These are phyloP conservation scores for Cinara cedri DNA, from an alignment of 2,888 invertebrate genomes.

Conservation along the genomic window DNA sequence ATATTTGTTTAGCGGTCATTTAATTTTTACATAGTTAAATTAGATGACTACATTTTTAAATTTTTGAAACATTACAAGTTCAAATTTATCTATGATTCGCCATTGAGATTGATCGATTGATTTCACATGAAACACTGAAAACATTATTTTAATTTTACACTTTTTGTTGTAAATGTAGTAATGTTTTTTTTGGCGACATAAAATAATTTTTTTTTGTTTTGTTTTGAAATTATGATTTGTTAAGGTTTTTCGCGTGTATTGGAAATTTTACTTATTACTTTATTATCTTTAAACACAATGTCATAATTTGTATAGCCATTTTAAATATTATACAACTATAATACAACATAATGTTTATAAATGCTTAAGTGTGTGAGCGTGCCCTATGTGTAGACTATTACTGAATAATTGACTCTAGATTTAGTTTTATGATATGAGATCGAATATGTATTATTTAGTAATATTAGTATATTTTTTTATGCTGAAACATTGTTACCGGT, in stretches of 20 bases:
- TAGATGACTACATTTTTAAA: slow-evolving; percentile 20
- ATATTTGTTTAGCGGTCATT: slow-evolving; percentile 34
- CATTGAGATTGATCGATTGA: slow-evolving; percentile 9
- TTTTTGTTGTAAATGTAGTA: slow-evolving; percentile 56
- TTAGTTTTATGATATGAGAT: slow-evolving; percentile 37
- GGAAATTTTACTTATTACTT: slow-evolving; percentile 41
- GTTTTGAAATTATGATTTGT: slow-evolving; percentile 29
- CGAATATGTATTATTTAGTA: slow-evolving; percentile 28
- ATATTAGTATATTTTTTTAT: slow-evolving; percentile 56
- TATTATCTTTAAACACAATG: slow-evolving; percentile 34
- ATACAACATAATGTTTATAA: slow-evolving; percentile 34
- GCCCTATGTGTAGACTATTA: slow-evolving; percentile 54
- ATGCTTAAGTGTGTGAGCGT: slow-evolving; percentile 53
- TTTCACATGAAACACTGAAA: slow-evolving; percentile 16
- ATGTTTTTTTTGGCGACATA: slow-evolving; percentile 31
- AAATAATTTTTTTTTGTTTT: slow-evolving; percentile 17
- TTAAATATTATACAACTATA: slow-evolving; percentile 38
- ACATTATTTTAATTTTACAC: slow-evolving; percentile 41
- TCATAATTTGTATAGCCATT: slow-evolving; percentile 45
- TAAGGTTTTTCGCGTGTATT: slow-evolving; percentile 51
- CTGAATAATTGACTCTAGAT: slow-evolving; percentile 36
- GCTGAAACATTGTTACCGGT: slow-evolving; percentile 47
- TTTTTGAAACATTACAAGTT: slow-evolving; percentile 18
- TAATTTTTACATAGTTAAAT: slow-evolving; percentile 23
- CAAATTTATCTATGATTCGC: slow-evolving; percentile 2